phyloP scores from a whole-genome alignment of 2,888 invertebrate species.

The Clitarchus hookeri region DNA sequence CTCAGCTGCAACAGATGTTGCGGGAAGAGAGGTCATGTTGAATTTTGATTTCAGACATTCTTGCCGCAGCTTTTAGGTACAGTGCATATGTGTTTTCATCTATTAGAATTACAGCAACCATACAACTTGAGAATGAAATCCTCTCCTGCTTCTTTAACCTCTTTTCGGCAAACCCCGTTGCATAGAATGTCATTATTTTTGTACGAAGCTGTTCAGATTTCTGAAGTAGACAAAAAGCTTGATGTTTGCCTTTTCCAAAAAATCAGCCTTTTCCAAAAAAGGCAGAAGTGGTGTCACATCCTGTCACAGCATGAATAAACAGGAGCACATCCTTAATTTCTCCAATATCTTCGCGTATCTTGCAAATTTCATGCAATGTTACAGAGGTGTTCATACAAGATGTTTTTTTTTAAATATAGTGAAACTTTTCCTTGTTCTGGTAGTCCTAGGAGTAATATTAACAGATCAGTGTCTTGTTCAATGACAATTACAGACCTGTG shows the following conservation, averaged over 20 bases:
- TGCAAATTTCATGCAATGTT: no score
- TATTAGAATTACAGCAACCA: constrained; percentile 5
- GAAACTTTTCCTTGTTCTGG: no score
- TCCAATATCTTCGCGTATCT: no score
- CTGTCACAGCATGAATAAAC: no score
- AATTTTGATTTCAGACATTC: constrained; percentile 20
- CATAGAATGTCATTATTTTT: background rate
- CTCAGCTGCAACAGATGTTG: background rate
- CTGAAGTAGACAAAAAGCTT: background rate
- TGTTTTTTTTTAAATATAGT: no score
- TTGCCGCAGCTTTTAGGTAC: background rate
- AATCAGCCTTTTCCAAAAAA: no score
- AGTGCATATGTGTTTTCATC: background rate
- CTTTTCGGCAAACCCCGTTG: background rate
- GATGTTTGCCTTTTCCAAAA: background rate
- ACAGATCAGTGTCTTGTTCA: no score
- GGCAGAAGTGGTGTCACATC: no score
- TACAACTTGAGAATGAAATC: background rate
- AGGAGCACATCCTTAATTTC: no score
- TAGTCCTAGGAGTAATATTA: no score
- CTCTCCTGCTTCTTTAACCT: constrained; percentile 6
- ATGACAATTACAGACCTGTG: no score
- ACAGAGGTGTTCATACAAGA: no score
- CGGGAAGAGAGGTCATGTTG: background rate
- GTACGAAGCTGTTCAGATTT: background rate